Percentiles rank a stretch among this genome's conserved stretches.
phyloP scores from a whole-genome alignment of 2,113 vertebrate species.

The Microtus pennsylvanicus region DNA sequence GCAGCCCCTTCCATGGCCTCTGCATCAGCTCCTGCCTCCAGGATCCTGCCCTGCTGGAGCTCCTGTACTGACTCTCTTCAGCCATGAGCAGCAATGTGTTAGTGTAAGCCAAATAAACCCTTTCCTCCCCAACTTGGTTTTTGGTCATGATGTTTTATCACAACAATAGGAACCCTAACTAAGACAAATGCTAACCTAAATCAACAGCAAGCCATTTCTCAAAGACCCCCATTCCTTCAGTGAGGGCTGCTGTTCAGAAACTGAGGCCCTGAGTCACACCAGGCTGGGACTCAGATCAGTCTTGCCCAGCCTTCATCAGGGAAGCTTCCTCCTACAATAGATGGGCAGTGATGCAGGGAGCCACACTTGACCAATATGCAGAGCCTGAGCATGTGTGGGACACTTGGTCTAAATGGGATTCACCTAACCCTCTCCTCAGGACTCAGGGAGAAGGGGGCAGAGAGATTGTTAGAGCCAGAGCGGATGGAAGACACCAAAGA shows the following conservation, averaged over 20 bases:
- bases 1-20: no score
- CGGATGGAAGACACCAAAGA: not conserved
- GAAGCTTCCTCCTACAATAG: no score
- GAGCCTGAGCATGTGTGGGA: not conserved
- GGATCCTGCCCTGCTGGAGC: not conserved
- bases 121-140: not conserved
- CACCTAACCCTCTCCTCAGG: not conserved
- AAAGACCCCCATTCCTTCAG: not conserved
- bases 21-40: no score
- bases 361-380: not conserved
- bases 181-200: not conserved
- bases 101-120: not conserved
- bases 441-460: not conserved
- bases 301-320: not conserved
- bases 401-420: not conserved
- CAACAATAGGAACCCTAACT: not conserved
- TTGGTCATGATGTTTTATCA: not conserved
- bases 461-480: not conserved
- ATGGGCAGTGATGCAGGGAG: not conserved
- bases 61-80: not conserved
- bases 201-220: not conserved
- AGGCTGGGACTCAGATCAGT: not conserved
- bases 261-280: not conserved
- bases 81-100: not conserved
- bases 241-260: constrained; percentile 24